Conservation (phyloP, 2,113 vertebrate species). For the Myodes glareolus region DNA sequence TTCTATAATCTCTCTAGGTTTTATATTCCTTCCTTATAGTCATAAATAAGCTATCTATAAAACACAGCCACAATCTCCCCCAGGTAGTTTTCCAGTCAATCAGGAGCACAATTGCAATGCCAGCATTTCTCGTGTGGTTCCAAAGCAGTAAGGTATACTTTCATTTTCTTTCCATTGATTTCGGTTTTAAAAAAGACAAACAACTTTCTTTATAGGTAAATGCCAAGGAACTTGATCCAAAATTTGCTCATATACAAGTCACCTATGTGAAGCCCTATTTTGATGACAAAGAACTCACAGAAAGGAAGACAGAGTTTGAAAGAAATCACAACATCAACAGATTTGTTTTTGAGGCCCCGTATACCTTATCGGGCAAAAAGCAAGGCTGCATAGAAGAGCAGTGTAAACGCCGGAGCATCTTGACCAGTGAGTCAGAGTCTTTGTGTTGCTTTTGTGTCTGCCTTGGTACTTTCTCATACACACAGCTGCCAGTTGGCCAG, state of each 20-base stretch:
- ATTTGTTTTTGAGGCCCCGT: slow-evolving; percentile 98
- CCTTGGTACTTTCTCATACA: slow-evolving; percentile 13
- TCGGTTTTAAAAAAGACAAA: background rate
- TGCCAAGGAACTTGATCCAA: slow-evolving; percentile 94
- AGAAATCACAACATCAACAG: slow-evolving; percentile 95
- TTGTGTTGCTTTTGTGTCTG: slow-evolving; percentile 17
- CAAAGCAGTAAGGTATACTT: background rate
- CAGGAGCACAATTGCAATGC: background rate
- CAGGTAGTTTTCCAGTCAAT: background rate
- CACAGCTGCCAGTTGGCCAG: slow-evolving; percentile 55
- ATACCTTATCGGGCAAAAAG: slow-evolving; percentile 97
- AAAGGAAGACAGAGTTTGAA: slow-evolving; percentile 96
- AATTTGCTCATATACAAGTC: slow-evolving; percentile 96
- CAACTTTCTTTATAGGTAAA: slow-evolving; percentile 89
- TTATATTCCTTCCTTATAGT: slow-evolving; percentile 36
- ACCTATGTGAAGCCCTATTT: slow-evolving; percentile 97
- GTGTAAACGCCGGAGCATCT: slow-evolving; percentile 94
- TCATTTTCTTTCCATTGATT: slow-evolving; percentile 34
- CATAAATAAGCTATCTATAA: slow-evolving; percentile 26
- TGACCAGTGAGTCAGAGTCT: slow-evolving; percentile 90
- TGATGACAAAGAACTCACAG: slow-evolving; percentile 94
- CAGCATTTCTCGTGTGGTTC: background rate
- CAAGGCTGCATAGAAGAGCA: slow-evolving; percentile 97
- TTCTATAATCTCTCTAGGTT: slow-evolving; percentile 20
- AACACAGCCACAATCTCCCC: background rate